phyloP scores from a whole-genome alignment of 2,888 invertebrate genomes.

The Lamellibrachia columna region DNA sequence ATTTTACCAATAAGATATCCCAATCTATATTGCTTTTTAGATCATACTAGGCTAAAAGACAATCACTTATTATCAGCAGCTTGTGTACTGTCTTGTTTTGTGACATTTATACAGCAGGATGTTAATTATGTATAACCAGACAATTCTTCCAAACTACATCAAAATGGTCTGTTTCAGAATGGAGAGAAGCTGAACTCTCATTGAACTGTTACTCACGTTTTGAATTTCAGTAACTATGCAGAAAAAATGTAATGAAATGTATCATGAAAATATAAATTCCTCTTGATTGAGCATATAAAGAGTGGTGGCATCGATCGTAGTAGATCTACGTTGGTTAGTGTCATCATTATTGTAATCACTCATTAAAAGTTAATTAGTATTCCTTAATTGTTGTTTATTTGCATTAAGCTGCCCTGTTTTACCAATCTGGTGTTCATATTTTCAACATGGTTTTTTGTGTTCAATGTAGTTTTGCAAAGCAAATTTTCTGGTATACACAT shows the following conservation, averaged over 20 bases:
- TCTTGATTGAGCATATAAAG: neutral
- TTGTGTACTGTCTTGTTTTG: neutral
- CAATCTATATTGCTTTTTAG: neutral
- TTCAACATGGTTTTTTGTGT: neutral
- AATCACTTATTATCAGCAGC: neutral
- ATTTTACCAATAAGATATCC: neutral
- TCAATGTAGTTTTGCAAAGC: neutral
- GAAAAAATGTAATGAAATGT: neutral
- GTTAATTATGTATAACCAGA: neutral
- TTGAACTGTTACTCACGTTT: too few relatives aligned
- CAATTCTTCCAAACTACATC: too few relatives aligned
- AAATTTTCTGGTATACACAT: neutral
- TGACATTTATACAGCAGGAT: neutral
- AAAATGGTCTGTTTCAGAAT: too few relatives aligned
- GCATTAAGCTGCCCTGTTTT: neutral
- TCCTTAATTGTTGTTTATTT: neutral
- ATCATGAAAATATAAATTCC: neutral
- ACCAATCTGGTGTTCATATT: neutral
- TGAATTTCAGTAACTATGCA: neutral
- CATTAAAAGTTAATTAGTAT: neutral
- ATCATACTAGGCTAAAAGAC: neutral
- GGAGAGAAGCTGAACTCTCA: too few relatives aligned
- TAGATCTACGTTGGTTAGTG: neutral
- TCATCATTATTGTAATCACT: neutral
- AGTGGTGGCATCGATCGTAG: neutral